Conservation (phyloP, 1,140 invertebrate species). For the Trigoniulus corallinus region DNA sequence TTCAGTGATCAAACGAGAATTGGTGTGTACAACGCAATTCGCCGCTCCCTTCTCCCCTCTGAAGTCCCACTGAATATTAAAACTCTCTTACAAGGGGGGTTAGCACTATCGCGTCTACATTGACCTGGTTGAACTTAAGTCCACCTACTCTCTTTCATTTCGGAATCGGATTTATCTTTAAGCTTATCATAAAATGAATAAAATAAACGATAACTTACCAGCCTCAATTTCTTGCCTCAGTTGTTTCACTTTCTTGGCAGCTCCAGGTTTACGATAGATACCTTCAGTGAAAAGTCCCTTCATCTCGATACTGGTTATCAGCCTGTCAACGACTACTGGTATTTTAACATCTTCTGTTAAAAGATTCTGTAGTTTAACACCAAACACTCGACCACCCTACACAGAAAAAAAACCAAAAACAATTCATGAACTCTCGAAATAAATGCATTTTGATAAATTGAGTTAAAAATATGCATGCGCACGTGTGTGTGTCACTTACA, state of each 20-base stretch:
- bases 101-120: too few species aligned
- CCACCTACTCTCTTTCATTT: too few species aligned
- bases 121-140: not conserved
- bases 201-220: not conserved
- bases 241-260: constrained; percentile 30
- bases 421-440: not conserved
- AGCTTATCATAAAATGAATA: not conserved
- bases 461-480: not conserved
- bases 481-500: constrained; percentile 8
- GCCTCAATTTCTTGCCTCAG: constrained; percentile 24
- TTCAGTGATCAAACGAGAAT: too few species aligned
- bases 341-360: constrained; percentile 41
- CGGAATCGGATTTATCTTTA: too few species aligned
- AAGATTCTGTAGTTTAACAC: constrained; percentile 30
- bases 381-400: constrained; percentile 28
- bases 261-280: constrained; percentile 82
- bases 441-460: not conserved
- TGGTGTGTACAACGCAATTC: too few species aligned
- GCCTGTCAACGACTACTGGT: constrained; percentile 64
- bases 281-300: constrained; percentile 82
- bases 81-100: too few species aligned
- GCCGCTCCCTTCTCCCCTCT: too few species aligned
- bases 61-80: too few species aligned
- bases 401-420: constrained; percentile 5
- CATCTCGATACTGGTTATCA: constrained; percentile 80